Evolutionary conservation across 2,888 invertebrate genomes (phyloP), one percentile per base, ranked within the genome.

Genomic region (Cephus rjabovi): DNA sequence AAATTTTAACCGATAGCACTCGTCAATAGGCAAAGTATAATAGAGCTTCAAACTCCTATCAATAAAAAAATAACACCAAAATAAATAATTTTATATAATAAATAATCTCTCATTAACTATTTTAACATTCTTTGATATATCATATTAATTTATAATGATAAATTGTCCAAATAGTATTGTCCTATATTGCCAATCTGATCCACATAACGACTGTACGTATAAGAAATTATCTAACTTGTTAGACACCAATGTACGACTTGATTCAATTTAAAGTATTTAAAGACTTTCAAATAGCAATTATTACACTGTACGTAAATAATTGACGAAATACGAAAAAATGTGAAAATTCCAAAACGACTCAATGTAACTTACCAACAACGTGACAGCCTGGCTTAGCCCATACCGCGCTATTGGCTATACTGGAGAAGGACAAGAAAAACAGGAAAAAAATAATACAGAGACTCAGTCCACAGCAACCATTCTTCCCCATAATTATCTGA

Each of bases 311-410:
- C 3, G 4, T 56, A 23, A 56, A 23, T 56, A 56, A 56, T 15
- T 56, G 2, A 56, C 2, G 12, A 71, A 31, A 11, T 1, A 71
- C 11, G 71, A 31, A 30, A 6, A 40, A 15, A 23, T 23, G 4
- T 40, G 40, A 4, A 9, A 56, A 56, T 23, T 9, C 6, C 23
- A 23, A 56, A 23, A 23, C 9, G 9, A 9, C 2, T 9, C 15
- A 9, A 9, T 56, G 40, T 69, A 79, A 92, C 94, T 92, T 92
- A 94, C 97, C 96, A 83, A 96, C 95, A 93, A 94, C 95, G 88
- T 96, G 96, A 87, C 96, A 97, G 76, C 96, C 96, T 33, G 96
- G 96, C 87, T 94, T 94, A 82, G 95, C 93, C 96, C 96, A 96
- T 74, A 93, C 89, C 81, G 94, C 93, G 84, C 92, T 89, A 12